phyloP scores from a whole-genome alignment of 2,113 vertebrate genomes.

The Ovis aries region DNA sequence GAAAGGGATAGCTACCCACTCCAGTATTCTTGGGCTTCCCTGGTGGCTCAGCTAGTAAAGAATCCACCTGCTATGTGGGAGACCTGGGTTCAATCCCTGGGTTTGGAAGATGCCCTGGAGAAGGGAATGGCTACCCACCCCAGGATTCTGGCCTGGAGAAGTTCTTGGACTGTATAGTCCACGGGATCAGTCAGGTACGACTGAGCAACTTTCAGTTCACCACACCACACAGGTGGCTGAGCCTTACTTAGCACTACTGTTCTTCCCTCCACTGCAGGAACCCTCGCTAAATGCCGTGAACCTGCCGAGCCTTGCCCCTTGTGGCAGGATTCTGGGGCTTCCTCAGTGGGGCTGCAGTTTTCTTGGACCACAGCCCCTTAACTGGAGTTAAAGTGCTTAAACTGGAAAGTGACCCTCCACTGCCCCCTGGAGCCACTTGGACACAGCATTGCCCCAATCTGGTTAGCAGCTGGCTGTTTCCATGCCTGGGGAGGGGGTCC shows the following conservation, averaged over 20 bases:
- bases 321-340: not conserved
- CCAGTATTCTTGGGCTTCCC: not conserved
- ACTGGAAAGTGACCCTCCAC: slow-evolving; percentile 46
- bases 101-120: not conserved
- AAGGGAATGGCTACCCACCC: not conserved
- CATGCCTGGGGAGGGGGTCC: not conserved
- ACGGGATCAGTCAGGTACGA: not conserved
- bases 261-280: not conserved
- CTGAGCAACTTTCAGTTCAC: not conserved
- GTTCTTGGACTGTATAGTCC: not conserved
- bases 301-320: not conserved
- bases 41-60: not conserved
- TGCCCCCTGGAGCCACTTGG: slow-evolving; percentile 8
- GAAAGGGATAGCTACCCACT: not conserved
- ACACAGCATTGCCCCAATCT: not conserved
- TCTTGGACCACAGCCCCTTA: not conserved
- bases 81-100: not conserved
- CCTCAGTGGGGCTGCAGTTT: not conserved
- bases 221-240: not conserved
- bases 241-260: not conserved
- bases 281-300: not conserved
- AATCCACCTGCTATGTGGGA: not conserved
- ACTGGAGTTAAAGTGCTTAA: not conserved
- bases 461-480: slow-evolving; percentile 52
- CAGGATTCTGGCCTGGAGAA: not conserved